Evolutionary conservation across 2,888 invertebrate genomes (phyloP).

Genomic region (Petrolisthes manimaculis): DNA sequence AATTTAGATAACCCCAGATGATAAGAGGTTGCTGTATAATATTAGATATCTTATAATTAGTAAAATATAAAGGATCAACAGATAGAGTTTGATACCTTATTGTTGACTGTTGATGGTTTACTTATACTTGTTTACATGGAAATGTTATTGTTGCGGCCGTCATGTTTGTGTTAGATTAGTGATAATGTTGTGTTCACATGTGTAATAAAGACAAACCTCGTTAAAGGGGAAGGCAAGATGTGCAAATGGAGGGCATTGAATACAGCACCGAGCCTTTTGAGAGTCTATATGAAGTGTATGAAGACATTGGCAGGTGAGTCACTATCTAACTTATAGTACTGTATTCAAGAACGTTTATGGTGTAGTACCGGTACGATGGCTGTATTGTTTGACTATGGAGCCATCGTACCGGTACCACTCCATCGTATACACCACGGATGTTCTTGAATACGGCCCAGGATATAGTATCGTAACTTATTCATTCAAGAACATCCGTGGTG

Average conservation of each 20-base stretch:
- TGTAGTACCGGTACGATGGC: too few relatives aligned
- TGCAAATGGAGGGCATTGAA: constrained; percentile 59
- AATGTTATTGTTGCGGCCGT: constrained; percentile 22
- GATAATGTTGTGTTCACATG: background rate
- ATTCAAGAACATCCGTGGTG: too few relatives aligned
- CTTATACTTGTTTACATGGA: constrained; percentile 49
- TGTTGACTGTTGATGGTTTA: background rate
- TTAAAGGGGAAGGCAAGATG: constrained; percentile 30
- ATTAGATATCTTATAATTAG: too few relatives aligned
- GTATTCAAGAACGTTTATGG: background rate
- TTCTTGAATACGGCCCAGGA: too few relatives aligned
- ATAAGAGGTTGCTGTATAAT: too few relatives aligned
- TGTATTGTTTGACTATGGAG: too few relatives aligned
- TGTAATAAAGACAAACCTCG: background rate
- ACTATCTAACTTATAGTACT: background rate
- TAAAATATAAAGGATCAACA: too few relatives aligned
- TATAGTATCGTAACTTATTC: too few relatives aligned
- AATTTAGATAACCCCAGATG: too few relatives aligned
- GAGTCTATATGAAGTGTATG: constrained; percentile 73
- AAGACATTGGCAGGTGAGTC: constrained; percentile 75
- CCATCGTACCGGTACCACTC: too few relatives aligned
- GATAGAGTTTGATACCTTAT: too few relatives aligned
- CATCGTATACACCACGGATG: too few relatives aligned
- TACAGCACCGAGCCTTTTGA: constrained; percentile 72
- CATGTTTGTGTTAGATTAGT: background rate